Conservation (phyloP, 2,797 vertebrate genomes). For the Phrynocephalus forsythii region DNA sequence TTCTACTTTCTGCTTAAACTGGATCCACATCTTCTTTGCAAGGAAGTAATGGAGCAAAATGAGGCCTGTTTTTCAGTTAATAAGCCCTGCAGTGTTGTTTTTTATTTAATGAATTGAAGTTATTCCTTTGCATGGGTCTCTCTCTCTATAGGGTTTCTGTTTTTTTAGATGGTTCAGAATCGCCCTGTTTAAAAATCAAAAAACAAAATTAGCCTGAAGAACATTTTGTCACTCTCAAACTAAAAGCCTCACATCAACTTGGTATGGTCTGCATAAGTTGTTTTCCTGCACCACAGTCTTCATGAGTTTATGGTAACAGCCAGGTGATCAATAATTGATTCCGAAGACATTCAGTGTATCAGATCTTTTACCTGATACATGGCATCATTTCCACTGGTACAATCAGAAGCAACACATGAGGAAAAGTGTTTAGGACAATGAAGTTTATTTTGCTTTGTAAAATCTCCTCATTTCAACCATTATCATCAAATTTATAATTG, state of each 20-base stretch:
- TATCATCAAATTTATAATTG: not conserved
- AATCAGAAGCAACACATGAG: conserved; percentile 50
- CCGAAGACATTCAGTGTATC: conserved; percentile 55
- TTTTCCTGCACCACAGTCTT: conserved; percentile 42
- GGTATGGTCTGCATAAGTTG: conserved; percentile 40
- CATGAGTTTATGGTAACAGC: conserved; percentile 59
- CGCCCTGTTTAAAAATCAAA: conserved; percentile 8
- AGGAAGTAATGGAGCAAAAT: conserved; percentile 46
- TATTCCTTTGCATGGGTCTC: conserved; percentile 39
- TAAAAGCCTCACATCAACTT: not conserved
- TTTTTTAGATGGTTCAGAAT: conserved; percentile 48
- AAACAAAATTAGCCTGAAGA: conserved; percentile 44
- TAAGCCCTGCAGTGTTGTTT: conserved; percentile 26
- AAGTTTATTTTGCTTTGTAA: not conserved
- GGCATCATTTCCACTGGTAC: conserved; percentile 51
- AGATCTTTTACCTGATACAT: conserved; percentile 58
- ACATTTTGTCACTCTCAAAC: conserved; percentile 48
- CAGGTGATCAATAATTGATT: conserved; percentile 47
- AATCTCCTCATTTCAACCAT: not conserved
- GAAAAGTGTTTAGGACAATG: not conserved
- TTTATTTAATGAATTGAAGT: conserved; percentile 42
- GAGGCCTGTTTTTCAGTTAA: conserved; percentile 44
- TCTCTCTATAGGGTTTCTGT: conserved; percentile 30
- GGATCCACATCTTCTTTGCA: not conserved
- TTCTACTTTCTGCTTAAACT: not conserved